Evolutionary conservation across 2,888 invertebrate species (phyloP), one percentile per base, ranked within the genome.

Genomic region (Osmoderma eremita): DNA sequence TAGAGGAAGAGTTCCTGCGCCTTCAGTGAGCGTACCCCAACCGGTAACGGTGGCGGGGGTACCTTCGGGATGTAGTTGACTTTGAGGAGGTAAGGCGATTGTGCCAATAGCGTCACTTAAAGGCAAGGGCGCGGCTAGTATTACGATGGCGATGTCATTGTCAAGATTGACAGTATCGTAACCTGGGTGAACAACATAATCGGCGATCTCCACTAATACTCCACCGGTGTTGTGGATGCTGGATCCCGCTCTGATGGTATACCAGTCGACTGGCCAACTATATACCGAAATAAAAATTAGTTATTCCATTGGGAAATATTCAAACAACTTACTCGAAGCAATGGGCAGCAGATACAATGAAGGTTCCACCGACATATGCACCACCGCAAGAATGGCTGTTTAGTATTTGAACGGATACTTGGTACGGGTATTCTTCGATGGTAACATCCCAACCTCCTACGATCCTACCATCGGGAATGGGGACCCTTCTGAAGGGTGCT

Each of bases 91-190:
- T 3, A 72, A 41, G 10, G 50, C 15, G 8, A 71, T 51, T 1
- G 41, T 24, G 5, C 20, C 10, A n/a, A 67, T 65, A 24, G 39
- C 18, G 1, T 45, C 17, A 10, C 63, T 42, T 12, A 68, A 48
- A 3, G 22, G 8, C 22, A 73, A 41, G 10, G 18, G 20, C 13
- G 6, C 36, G 38, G 65, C 22, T 61, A 82, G 78, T 73, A 77
- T 66, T 13, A 82, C 63, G 6, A 82, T 66, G 36, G 78, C 76
- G 12, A 78, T 74, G 38, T 81, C 81, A 62, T 77, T 80, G 67
- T 79, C 78, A 15, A 73, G 69, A 6, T 69, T 69, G 1, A 20
- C 13, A 0, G 17, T 15, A 48, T 75, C 58, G 72, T 74, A 82
- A 0, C 67, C 6, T 0, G 76, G 72, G 53, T 78, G 80, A 17